phyloP scores from a whole-genome alignment of 2,113 vertebrate species.

The Callocephalon fimbriatum region DNA sequence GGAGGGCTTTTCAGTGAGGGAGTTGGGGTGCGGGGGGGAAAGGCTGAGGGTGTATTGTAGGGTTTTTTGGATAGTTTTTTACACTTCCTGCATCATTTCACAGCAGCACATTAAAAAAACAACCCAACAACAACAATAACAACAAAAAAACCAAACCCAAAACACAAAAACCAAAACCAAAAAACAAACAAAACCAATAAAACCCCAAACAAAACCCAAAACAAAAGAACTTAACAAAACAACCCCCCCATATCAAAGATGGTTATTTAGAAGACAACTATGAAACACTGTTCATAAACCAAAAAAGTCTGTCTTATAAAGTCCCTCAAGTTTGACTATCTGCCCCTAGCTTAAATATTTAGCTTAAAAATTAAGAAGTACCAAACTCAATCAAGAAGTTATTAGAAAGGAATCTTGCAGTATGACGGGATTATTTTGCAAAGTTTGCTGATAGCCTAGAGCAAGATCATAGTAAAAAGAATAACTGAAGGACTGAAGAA shows the following conservation, averaged over 20 bases:
- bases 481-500: not conserved
- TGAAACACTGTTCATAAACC: not conserved
- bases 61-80: fast-evolving
- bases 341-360: not conserved
- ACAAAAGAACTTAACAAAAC: not conserved
- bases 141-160: not conserved
- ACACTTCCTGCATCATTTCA: not conserved
- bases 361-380: not conserved
- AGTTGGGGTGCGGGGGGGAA: too few species aligned
- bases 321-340: not conserved
- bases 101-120: not conserved
- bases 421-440: not conserved
- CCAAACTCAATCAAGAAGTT: not conserved
- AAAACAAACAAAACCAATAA: not conserved
- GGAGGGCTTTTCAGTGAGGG: not conserved
- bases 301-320: not conserved
- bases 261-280: not conserved
- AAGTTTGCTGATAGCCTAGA: not conserved
- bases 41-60: not conserved
- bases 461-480: not conserved
- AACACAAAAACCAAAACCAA: not conserved
- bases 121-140: not conserved
- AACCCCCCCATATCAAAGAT: not conserved
- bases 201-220: too few species aligned
- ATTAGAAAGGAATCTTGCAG: not conserved